These are phyloP conservation scores for Merops nubicus DNA, from an alignment of 2,113 vertebrate genomes.

Conservation along the genomic window DNA sequence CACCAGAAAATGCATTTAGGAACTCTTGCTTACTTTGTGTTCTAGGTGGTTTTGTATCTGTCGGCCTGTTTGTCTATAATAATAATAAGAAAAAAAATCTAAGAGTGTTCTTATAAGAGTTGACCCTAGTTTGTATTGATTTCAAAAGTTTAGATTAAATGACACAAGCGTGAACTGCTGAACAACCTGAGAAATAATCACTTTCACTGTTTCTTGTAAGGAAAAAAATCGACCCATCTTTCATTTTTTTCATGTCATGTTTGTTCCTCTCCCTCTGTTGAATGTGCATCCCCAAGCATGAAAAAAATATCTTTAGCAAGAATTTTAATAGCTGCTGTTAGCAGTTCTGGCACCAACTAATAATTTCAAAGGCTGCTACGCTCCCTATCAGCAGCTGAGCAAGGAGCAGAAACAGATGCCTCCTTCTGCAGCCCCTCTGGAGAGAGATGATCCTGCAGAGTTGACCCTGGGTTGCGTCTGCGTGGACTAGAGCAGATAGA, in stretches of 20 bases:
- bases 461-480: neutral
- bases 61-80: neutral
- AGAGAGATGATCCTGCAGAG: rapidly evolving
- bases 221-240: neutral
- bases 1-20: neutral
- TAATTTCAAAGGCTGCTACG: neutral
- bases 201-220: neutral
- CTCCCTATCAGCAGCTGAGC: neutral
- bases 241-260: neutral
- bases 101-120: neutral
- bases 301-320: neutral
- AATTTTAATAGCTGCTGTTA: neutral
- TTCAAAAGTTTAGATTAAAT: neutral
- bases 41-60: neutral
- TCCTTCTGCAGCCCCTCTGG: neutral
- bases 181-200: neutral
- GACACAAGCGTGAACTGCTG: neutral
- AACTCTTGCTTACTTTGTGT: neutral
- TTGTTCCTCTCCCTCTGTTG: neutral
- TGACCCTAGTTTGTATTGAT: neutral
- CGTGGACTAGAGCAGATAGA: neutral
- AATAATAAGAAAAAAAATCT: neutral
- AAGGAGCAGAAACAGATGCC: neutral
- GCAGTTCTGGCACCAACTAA: neutral
- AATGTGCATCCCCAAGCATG: neutral